Percentiles rank a stretch among this genome's conserved stretches.
Evolutionary conservation across 1,140 invertebrate species (phyloP).

Genomic region (Nasonia giraulti): DNA sequence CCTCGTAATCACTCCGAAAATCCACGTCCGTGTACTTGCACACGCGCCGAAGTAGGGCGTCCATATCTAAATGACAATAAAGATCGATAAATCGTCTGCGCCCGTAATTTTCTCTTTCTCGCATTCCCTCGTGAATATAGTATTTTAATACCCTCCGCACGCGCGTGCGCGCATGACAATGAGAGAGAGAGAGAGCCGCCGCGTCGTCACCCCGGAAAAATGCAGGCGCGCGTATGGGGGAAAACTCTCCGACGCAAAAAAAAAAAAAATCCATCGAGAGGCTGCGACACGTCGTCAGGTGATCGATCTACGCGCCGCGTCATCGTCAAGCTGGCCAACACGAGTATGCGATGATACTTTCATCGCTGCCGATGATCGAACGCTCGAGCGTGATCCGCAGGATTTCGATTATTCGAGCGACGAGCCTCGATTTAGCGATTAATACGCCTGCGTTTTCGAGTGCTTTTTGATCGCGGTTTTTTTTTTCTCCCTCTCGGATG

Average conservation of each 20-base stretch:
- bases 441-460: constrained; percentile 8
- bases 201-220: background rate
- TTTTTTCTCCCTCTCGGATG: constrained; percentile 13
- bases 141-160: background rate
- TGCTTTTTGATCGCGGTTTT: background rate
- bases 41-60: background rate
- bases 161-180: constrained; percentile 9
- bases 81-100: background rate
- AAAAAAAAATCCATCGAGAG: background rate
- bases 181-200: background rate
- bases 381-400: constrained; percentile 25
- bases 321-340: constrained; percentile 31
- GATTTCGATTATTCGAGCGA: background rate
- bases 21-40: too few relatives aligned
- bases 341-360: constrained; percentile 33
- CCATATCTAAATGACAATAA: background rate
- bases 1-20: background rate
- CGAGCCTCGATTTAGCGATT: background rate
- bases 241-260: background rate
- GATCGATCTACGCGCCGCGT: constrained; percentile 37
- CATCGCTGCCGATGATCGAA: constrained; percentile 38
- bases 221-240: background rate
- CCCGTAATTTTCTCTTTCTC: too few relatives aligned
- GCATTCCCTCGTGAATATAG: background rate
- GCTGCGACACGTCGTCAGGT: constrained; percentile 34